These are phyloP conservation scores for Priocnemis perturbator DNA, from an alignment of 2,888 invertebrate species.

Conservation along the genomic window DNA sequence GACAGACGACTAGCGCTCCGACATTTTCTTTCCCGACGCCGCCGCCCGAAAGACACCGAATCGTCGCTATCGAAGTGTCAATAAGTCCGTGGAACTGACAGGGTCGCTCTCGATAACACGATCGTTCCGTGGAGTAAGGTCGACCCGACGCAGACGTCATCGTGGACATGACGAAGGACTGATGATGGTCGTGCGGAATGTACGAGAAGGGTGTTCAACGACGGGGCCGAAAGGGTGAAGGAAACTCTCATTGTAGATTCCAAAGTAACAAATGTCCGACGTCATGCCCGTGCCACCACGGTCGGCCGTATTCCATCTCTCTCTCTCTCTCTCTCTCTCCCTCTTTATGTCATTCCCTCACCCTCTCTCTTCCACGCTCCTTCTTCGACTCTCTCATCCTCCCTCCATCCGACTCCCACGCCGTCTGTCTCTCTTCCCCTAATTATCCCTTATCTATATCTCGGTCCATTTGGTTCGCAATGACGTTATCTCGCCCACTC, in stretches of 20 bases:
- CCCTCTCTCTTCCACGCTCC: conserved; percentile 28
- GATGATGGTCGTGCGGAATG: conserved; percentile 19
- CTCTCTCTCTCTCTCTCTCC: conserved; percentile 42
- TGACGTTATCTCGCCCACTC: conserved; percentile 72
- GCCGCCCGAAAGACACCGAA: no score
- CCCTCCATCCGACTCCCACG: conserved; percentile 32
- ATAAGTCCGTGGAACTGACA: no score
- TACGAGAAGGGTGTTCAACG: conserved; percentile 17
- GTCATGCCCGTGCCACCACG: conserved; percentile 59
- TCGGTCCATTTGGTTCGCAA: conserved; percentile 73
- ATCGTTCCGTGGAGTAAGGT: conserved; percentile 17
- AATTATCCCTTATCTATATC: conserved; percentile 75
- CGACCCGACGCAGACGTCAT: conserved; percentile 21
- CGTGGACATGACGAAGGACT: conserved; percentile 26
- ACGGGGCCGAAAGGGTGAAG: conserved; percentile 25
- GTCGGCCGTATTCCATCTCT: conserved; percentile 39
- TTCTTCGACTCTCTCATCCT: conserved; percentile 44
- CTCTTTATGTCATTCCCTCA: conserved; percentile 32
- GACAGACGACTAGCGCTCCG: no score
- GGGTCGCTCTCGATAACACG: not conserved
- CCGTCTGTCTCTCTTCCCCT: conserved; percentile 69
- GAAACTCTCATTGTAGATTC: conserved; percentile 61
- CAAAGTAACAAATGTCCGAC: conserved; percentile 71
- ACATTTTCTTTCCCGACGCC: no score
- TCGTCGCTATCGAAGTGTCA: no score